phyloP scores from a whole-genome alignment of 2,113 vertebrate genomes.

The Cinclus cinclus region DNA sequence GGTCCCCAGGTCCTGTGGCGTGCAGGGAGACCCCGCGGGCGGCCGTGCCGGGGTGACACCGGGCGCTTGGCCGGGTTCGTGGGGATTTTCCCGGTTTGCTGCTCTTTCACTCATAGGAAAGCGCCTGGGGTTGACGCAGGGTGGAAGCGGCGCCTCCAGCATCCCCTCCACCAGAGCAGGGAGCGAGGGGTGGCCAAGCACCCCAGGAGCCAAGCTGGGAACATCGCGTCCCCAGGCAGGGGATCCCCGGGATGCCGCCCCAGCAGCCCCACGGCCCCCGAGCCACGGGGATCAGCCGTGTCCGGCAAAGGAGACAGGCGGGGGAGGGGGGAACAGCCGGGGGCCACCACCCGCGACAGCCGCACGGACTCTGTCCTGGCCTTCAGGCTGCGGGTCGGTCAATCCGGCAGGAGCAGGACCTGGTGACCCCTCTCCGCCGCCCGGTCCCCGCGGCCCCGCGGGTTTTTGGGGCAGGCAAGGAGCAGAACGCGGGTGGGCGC shows the following conservation, averaged over 20 bases:
- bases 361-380: slow-evolving; percentile 1
- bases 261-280: background rate
- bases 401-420: background rate
- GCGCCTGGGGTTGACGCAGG: background rate
- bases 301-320: too few species aligned
- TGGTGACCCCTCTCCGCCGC: background rate
- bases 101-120: background rate
- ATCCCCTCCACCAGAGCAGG: too few species aligned
- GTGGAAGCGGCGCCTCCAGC: background rate
- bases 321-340: background rate
- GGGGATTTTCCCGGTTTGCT: background rate
- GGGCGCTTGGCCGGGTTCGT: rapidly evolving
- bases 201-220: background rate
- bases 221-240: background rate
- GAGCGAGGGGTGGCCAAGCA: background rate
- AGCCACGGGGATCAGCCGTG: background rate
- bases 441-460: background rate
- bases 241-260: background rate
- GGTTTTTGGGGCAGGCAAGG: background rate
- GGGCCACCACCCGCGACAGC: background rate
- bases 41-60: background rate
- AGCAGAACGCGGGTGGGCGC: rapidly evolving
- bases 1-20: background rate
- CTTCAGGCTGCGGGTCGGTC: background rate
- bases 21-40: background rate